phyloP scores from a whole-genome alignment of 2,888 invertebrate species.

The Hydrotaea cyrtoneurina region DNA sequence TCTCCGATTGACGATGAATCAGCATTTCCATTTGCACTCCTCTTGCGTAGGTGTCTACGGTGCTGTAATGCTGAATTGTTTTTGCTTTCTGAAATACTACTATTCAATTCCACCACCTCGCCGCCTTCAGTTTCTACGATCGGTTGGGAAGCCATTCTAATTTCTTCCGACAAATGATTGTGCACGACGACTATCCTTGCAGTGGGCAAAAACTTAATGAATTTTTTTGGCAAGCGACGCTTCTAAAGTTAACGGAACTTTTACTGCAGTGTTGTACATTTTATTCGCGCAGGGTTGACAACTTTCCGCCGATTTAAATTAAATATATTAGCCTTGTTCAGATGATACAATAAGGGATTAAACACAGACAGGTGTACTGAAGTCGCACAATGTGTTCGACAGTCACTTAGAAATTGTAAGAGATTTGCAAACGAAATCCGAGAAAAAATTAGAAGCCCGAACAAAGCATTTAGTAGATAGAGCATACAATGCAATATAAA shows the following conservation, averaged over 20 bases:
- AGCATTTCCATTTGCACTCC: neutral
- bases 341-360: too few species aligned
- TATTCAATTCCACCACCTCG: neutral
- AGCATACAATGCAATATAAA: too few species aligned
- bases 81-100: neutral
- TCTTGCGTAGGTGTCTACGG: neutral
- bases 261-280: too few species aligned
- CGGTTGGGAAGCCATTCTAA: neutral
- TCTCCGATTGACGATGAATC: conserved; percentile 29
- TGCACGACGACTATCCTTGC: neutral
- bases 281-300: too few species aligned
- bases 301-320: too few species aligned
- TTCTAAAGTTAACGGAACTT: conserved; percentile 57
- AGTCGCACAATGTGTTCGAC: too few species aligned
- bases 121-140: neutral
- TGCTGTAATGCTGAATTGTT: neutral
- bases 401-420: too few species aligned
- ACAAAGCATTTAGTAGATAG: too few species aligned
- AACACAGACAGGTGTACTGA: too few species aligned
- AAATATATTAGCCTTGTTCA: too few species aligned
- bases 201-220: neutral
- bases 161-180: neutral
- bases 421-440: too few species aligned
- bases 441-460: too few species aligned
- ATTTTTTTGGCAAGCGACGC: neutral